Evolutionary conservation across 2,888 invertebrate species (phyloP).

Genomic region (Acleris sparsana): DNA sequence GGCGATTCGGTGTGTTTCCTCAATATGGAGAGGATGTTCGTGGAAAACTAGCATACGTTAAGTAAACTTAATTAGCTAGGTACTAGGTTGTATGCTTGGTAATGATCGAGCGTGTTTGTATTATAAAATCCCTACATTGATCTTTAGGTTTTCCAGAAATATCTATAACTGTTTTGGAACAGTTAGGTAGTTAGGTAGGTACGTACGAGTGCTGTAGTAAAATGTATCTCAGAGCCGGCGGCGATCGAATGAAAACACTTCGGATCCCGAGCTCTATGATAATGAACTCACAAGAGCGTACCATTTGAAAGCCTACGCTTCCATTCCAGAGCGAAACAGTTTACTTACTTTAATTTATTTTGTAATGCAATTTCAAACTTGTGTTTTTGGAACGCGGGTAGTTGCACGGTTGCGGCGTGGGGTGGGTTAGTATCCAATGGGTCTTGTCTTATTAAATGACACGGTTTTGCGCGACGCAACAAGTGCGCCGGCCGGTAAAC

Average conservation of each 20-base stretch:
- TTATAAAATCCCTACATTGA: background rate
- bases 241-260: constrained; percentile 34
- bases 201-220: background rate
- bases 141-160: background rate
- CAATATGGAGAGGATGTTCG: constrained; percentile 2
- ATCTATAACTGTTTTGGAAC: too few relatives aligned
- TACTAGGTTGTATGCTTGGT: too few relatives aligned
- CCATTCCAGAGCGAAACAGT: constrained; percentile 26
- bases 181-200: too few relatives aligned
- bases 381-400: constrained; percentile 18
- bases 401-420: constrained; percentile 14
- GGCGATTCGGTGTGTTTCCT: constrained; percentile 15
- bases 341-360: constrained; percentile 34
- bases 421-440: constrained; percentile 7
- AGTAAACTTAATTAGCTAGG: background rate
- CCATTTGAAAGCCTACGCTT: constrained; percentile 32
- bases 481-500: constrained; percentile 61
- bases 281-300: constrained; percentile 34
- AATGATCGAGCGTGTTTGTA: too few relatives aligned
- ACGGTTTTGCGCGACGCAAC: constrained; percentile 39
- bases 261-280: constrained; percentile 29
- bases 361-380: constrained; percentile 21
- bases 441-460: background rate
- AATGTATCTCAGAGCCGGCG: constrained; percentile 6
- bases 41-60: constrained; percentile 13